Evolutionary conservation across 2,113 vertebrate species (phyloP), one percentile per base, ranked within the genome.

Genomic region (Hiodon tergisus): DNA sequence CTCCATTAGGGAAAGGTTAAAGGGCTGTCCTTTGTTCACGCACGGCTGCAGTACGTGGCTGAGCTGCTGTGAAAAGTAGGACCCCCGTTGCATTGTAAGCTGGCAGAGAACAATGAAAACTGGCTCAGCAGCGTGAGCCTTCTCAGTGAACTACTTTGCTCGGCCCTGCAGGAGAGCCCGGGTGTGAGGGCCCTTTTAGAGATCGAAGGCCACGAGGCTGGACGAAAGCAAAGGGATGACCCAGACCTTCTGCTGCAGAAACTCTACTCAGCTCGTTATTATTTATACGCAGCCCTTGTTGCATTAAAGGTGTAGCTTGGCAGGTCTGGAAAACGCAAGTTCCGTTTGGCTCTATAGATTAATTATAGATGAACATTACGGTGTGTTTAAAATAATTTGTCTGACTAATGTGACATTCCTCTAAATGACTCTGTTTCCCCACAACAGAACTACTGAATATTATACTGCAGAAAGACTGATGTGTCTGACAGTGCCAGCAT

Each of bases 101-200:
- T 71, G 67, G 76, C 78, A 83, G 79, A 86, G 86, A 89, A 88
- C 85, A 91, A 90, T 82, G 86, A 87, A 90, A 90, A 90, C 89
- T 89, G 87, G 85, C 84, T 84, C 83, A 78, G 84, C 90, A 89
- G 87, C 82, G 55, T 90, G 89, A 91, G 87, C 86, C 90, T 83
- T 88, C 75, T 88, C 74, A 81, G 88, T 83, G 78, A 81, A 81
- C 88, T 83, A 85, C 82, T 89, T 91, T 88, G 90, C 85, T 85
- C 86, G 82, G 77, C 83, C 59, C 80, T 86, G 84, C 83, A 74
- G 31, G 31, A 31, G 31, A 31, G 31, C 31, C 31, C 31, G 31
- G 31, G 31, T 31, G 31, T 31, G 31, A 31, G 31, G 31, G 31
- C 31, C 31, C 31, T 31, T 31, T 31, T 31, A 31, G 31, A 82